phyloP scores from a whole-genome alignment of 2,113 vertebrate species.

The Isichthys henryi region DNA sequence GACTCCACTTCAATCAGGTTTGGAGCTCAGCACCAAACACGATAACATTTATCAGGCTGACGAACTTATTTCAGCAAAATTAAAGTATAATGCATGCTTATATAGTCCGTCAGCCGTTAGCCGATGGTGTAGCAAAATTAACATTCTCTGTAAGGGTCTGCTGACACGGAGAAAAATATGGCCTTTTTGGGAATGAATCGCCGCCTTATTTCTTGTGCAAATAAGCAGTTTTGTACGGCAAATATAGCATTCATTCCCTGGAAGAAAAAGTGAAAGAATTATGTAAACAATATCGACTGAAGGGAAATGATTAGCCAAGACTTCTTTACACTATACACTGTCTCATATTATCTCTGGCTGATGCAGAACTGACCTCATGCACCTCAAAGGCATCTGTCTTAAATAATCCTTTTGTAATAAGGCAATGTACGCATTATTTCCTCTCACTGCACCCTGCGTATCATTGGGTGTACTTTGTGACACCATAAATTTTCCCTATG shows the following conservation, averaged over 20 bases:
- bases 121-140: neutral
- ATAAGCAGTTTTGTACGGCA: neutral
- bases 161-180: neutral
- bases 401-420: neutral
- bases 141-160: neutral
- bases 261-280: neutral
- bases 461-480: neutral
- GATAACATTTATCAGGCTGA: neutral
- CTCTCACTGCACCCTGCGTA: neutral
- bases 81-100: neutral
- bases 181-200: neutral
- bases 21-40: neutral
- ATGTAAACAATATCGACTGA: neutral
- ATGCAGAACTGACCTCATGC: neutral
- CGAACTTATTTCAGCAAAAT: neutral
- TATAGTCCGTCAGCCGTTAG: neutral
- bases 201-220: neutral
- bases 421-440: neutral
- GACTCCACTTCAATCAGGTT: neutral
- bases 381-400: neutral
- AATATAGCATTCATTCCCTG: neutral
- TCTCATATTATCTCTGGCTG: neutral
- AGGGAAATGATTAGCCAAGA: neutral
- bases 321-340: neutral
- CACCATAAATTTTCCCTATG: neutral